Conservation (phyloP, 1,140 invertebrate species). For the Mesaphorura yosii region DNA sequence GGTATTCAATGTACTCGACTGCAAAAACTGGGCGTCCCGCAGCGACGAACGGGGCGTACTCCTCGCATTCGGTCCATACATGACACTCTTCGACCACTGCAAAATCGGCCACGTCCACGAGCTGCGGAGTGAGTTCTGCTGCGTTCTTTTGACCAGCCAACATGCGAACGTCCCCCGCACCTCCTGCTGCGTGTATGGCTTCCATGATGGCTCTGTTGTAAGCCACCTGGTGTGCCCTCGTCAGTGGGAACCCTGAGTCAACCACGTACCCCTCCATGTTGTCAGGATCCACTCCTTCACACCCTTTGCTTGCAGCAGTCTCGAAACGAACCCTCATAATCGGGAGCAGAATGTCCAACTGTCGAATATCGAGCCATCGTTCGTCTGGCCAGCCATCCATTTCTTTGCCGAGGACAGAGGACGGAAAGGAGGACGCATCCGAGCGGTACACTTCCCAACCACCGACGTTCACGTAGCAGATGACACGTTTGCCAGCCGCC, state of each 20-base stretch:
- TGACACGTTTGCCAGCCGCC: neutral
- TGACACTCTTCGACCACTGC: slow-evolving; percentile 1
- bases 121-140: neutral
- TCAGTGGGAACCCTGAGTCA: slow-evolving; percentile 8
- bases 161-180: no score
- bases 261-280: slow-evolving; percentile 11
- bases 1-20: slow-evolving; percentile 5
- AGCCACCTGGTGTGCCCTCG: neutral
- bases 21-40: slow-evolving; percentile 2
- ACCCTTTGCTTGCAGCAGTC: slow-evolving; percentile 6
- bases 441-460: slow-evolving; percentile 8
- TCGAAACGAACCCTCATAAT: slow-evolving; percentile 8
- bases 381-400: slow-evolving; percentile 11
- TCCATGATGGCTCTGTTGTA: neutral
- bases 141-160: slow-evolving; percentile 10
- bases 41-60: slow-evolving; percentile 1
- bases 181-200: neutral
- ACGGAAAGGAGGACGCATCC: slow-evolving; percentile 3
- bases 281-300: slow-evolving; percentile 14
- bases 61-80: neutral
- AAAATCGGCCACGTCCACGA: neutral
- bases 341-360: neutral
- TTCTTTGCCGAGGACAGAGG: slow-evolving; percentile 8
- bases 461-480: slow-evolving; percentile 6
- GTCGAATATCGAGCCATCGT: slow-evolving; percentile 11